phyloP scores from a whole-genome alignment of 2,797 vertebrate species.

The Nyctalus aviator region DNA sequence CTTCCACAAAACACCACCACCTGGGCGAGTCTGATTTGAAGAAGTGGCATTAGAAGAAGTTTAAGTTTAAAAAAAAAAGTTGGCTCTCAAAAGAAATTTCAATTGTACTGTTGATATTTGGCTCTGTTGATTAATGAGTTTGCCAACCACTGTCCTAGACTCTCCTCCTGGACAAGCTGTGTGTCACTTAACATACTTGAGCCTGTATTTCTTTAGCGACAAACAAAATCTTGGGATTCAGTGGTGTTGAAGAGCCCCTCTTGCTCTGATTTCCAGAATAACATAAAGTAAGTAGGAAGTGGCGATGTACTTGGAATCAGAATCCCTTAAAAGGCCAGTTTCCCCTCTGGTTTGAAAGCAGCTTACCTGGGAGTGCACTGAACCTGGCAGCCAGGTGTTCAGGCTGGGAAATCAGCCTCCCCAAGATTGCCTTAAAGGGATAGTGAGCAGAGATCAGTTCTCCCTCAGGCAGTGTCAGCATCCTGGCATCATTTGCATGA shows the following conservation, averaged over 20 bases:
- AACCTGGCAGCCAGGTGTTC: constrained; percentile 40
- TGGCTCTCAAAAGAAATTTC: too few relatives aligned
- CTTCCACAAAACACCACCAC: too few relatives aligned
- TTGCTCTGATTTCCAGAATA: constrained; percentile 23
- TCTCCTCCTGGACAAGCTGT: background rate
- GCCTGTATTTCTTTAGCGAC: background rate
- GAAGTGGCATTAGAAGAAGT: too few relatives aligned
- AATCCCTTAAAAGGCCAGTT: background rate
- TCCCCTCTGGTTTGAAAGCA: constrained; percentile 8
- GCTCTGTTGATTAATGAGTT: too few relatives aligned
- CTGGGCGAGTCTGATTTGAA: too few relatives aligned
- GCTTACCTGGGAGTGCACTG: constrained; percentile 19
- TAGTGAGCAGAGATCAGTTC: background rate
- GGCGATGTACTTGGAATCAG: constrained; percentile 47
- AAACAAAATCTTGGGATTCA: constrained; percentile 4
- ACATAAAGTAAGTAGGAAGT: background rate
- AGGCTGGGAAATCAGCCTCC: constrained; percentile 7
- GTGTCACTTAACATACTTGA: background rate
- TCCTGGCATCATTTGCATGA: constrained; percentile 62
- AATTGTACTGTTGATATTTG: too few relatives aligned
- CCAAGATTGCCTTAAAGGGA: constrained; percentile 54
- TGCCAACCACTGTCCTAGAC: background rate
- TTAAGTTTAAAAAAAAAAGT: too few relatives aligned
- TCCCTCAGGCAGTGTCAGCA: constrained; percentile 63
- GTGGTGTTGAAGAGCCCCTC: background rate